A percentile compares a stretch with the other conserved stretches of the same genome.
Conservation (phyloP, 2,113 vertebrate genomes). For the Ancistrus triradiatus region DNA sequence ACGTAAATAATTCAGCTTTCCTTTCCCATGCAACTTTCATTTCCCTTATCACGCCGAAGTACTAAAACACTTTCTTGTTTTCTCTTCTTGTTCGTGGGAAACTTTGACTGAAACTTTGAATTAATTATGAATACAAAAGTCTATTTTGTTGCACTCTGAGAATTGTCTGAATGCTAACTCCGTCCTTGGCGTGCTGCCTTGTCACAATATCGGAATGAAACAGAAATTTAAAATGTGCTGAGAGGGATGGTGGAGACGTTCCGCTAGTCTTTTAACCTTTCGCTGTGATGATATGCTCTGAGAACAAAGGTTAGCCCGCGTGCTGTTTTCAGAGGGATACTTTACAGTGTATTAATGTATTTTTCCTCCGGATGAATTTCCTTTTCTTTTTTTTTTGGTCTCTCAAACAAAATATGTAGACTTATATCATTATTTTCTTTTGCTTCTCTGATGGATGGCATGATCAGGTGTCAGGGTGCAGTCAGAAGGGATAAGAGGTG, state of each 20-base stretch:
- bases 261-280: constrained; percentile 41
- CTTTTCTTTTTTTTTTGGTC: constrained; percentile 13
- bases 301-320: constrained; percentile 49
- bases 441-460: constrained; percentile 19
- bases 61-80: constrained; percentile 38
- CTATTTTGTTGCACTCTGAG: constrained; percentile 45
- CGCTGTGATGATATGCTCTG: constrained; percentile 28
- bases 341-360: constrained; percentile 37
- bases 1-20: constrained; percentile 33
- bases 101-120: constrained; percentile 50
- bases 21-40: constrained; percentile 24
- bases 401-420: constrained; percentile 33
- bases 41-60: constrained; percentile 22
- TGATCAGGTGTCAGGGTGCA: constrained; percentile 31
- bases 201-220: constrained; percentile 33
- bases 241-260: constrained; percentile 32
- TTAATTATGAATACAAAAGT: constrained; percentile 59
- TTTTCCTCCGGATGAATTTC: constrained; percentile 46
- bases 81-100: constrained; percentile 32
- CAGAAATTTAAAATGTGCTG: constrained; percentile 40
- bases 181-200: constrained; percentile 35
- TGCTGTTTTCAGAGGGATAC: constrained; percentile 34
- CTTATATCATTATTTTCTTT: constrained; percentile 36
- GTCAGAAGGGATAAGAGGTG: constrained; percentile 34
- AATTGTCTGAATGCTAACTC: constrained; percentile 37